Base-by-base conservation (phyloP, 2,113 vertebrate genomes). In the Edolisoma coerulescens region DNA sequence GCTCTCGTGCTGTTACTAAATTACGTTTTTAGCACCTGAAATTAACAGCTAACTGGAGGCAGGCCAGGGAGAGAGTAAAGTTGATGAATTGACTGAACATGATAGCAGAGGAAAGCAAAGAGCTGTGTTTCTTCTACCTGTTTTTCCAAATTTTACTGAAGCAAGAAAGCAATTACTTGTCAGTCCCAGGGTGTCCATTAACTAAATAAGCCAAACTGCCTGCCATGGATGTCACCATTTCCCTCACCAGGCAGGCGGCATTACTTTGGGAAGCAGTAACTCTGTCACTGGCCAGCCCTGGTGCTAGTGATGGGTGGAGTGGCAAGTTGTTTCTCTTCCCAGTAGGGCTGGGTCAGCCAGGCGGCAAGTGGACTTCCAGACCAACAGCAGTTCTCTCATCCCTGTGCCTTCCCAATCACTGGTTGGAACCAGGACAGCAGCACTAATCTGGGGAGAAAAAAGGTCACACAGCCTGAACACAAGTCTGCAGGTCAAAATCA, bases 71-170 rank as follows among this genome's bases (percentile, higher is more conserved):
- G 95, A 87, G 86, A 95, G 86, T 84, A 90, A 92, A 95, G 84
- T 92, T 97, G 96, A 96, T 95, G 84, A 96, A 89, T 92, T 75
- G 84, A 96, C 96, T 97, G 90, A 45, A 96, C 86, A 92, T 88
- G 93, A 96, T 61, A 75, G 87, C 33, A 84, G 87, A 92, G 90
- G 54, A 90, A 94, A 89, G 67, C 32, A 60, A 73, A 77, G 63
- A 88, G 74, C 74, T 32, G n/a, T 69, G 54, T 41, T 92, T 33
- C 54, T 60, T 53, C 59, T 73, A 49, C 80, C 33, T 52, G 52
- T 83, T 92, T 74, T 83, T 74, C 85, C 75, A 56, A 90, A 53
- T 84, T 89, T 76, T 84, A 84, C 78, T 82, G 60, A 90, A 91
- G 42, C 45, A 87, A 85, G 74, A 87, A 93, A 90, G 79, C 84